Evolutionary conservation across 2,797 vertebrate species (phyloP).

Genomic region (Pseudochirops corinnae): DNA sequence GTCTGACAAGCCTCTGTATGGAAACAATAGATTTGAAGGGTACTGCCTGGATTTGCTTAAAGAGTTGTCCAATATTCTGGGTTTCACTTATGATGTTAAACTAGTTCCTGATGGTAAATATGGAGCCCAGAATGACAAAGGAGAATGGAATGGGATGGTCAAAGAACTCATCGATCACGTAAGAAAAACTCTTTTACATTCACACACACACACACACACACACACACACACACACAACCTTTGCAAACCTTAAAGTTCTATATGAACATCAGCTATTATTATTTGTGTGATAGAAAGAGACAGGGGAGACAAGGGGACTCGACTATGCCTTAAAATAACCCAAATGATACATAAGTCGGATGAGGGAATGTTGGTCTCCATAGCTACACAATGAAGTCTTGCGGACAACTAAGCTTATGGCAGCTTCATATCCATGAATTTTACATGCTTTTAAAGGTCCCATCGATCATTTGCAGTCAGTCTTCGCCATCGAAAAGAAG

Average conservation of each 20-base stretch:
- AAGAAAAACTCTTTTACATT: conserved; percentile 79
- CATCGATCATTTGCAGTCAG: neutral
- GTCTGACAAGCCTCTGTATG: conserved; percentile 97
- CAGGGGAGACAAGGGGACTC: neutral
- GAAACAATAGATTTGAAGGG: conserved; percentile 98
- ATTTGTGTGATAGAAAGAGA: neutral
- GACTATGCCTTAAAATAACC: neutral
- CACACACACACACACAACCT: neutral
- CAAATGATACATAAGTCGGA: neutral
- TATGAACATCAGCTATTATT: neutral
- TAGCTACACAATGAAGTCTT: conserved; percentile 27
- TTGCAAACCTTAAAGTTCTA: neutral
- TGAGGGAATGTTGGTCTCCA: neutral
- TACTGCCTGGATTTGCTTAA: conserved; percentile 98
- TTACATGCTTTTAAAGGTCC: neutral
- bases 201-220: neutral
- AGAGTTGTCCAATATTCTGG: conserved; percentile 96
- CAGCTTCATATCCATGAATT: neutral
- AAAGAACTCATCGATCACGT: conserved; percentile 99
- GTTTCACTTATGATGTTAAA: conserved; percentile 97
- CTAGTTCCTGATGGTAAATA: conserved; percentile 98
- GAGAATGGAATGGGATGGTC: conserved; percentile 99
- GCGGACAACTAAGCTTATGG: neutral
- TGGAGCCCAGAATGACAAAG: conserved; percentile 97
- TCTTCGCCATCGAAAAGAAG: neutral